phyloP scores from a whole-genome alignment of 2,888 invertebrate genomes.

The Caenorhabditis afra region DNA sequence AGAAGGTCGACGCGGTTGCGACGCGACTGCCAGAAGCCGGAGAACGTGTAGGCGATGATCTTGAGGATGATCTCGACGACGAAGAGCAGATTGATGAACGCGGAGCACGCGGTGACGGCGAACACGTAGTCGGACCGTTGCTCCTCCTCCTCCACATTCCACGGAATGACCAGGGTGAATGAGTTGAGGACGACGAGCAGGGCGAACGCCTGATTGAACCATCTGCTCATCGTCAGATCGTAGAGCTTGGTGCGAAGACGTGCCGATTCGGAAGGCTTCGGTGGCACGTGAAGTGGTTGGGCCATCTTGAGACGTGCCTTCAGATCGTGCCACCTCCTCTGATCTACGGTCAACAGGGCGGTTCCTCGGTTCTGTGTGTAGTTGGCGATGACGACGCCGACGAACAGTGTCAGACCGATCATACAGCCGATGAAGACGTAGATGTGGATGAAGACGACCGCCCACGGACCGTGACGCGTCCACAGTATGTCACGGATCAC shows the following conservation, averaged over 20 bases:
- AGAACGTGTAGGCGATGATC: conserved; percentile 96
- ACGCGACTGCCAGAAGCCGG: conserved; percentile 98
- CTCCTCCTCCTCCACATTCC: conserved; percentile 84
- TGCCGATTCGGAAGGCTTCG: conserved; percentile 86
- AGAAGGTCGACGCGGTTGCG: conserved; percentile 97
- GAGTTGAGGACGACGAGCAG: conserved; percentile 95
- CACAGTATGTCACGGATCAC: conserved; percentile 98
- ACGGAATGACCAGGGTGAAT: conserved; percentile 85
- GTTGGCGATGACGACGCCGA: conserved; percentile 99
- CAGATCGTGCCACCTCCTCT: conserved; percentile 98
- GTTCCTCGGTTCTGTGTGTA: conserved; percentile 99
- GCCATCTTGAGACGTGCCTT: conserved; percentile 99
- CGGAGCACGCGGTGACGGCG: conserved; percentile 89
- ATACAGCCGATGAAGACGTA: conserved; percentile 99
- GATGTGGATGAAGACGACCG: conserved; percentile 96
- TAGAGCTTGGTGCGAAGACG: conserved; percentile 94
- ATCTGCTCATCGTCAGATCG: conserved; percentile 96
- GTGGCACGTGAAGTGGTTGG: conserved; percentile 97
- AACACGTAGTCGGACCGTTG: conserved; percentile 85
- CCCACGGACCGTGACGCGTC: conserved; percentile 90
- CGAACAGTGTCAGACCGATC: conserved; percentile 98
- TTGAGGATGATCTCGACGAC: conserved; percentile 97
- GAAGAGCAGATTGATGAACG: conserved; percentile 92
- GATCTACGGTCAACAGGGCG: conserved; percentile 97
- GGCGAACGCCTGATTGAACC: conserved; percentile 91